Evolutionary conservation across 2,888 invertebrate species (phyloP).

Genomic region (Himalopsyche tibetana): DNA sequence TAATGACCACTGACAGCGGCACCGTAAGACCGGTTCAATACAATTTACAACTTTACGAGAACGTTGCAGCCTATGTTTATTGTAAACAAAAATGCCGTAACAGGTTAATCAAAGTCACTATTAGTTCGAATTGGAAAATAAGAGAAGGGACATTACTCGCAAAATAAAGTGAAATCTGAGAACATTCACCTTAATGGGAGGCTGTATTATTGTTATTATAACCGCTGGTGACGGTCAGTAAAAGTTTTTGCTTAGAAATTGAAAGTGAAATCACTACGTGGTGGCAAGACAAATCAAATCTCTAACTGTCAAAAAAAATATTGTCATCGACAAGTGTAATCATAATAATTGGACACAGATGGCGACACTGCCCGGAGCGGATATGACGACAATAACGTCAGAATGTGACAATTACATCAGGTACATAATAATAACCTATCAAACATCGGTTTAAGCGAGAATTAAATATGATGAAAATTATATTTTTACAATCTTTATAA

Average conservation of each 20-base stretch:
- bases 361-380: slow-evolving; percentile 16
- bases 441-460: background rate
- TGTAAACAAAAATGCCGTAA: slow-evolving; percentile 18
- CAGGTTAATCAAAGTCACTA: slow-evolving; percentile 12
- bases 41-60: background rate
- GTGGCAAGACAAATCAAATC: slow-evolving; percentile 1
- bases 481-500: too few relatives aligned
- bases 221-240: slow-evolving; percentile 18
- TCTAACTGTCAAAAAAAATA: slow-evolving; percentile 36
- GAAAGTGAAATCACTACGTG: slow-evolving; percentile 28
- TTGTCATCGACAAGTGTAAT: background rate
- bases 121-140: background rate
- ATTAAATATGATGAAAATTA: too few relatives aligned
- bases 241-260: slow-evolving; percentile 38
- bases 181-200: slow-evolving; percentile 38
- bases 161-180: slow-evolving; percentile 35
- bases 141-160: slow-evolving; percentile 40
- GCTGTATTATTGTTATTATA: slow-evolving; percentile 13
- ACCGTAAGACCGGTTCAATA: background rate
- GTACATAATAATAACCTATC: background rate
- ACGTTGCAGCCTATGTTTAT: background rate
- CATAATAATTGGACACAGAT: slow-evolving; percentile 33
- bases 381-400: background rate
- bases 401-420: slow-evolving; percentile 1
- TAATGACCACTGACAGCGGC: too few relatives aligned